Evolutionary conservation across 2,113 vertebrate species (phyloP), one percentile per base, ranked within the genome.

Genomic region (Heterochromis multidens): DNA sequence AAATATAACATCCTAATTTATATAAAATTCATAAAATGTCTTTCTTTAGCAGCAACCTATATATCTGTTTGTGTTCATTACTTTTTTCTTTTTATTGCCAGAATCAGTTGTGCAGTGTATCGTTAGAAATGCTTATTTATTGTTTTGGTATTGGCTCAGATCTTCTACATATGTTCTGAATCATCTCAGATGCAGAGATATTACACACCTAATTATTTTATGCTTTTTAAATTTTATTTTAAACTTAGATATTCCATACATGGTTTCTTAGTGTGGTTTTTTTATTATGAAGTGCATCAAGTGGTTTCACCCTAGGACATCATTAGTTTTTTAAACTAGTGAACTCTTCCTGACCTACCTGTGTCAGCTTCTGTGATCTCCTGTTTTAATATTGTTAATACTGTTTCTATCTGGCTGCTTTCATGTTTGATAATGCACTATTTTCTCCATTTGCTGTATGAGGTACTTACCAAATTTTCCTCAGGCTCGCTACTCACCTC

Each of bases 401-500:
- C n/a, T 5, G 14, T 78, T 90, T 84, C 67, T 79, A 70, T 63
- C 67, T 3, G 25, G 49, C 25, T 52, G 25, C 43, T 52, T 72
- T 72, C 67, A 72, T 72, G 52, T 49, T 72, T 46, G 43, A 12
- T 17, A 29, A 29, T 3, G 25, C 65, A 25, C 14, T 1, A 4
- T 29, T 31, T 72, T 6, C 25, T 21, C 43, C 25, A 57, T 14
- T 2, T 3, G 2, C 13, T 33, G 21, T 27, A 25, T 31, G 58
- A 54, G 27, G 37, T 33, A 60, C 35, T n/a, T 35, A 70, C 77
- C 46, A 52, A 37, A 23, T 7, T 10, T 2, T 37, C n/a, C 67
- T 21, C 27, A 13, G n/a, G 12, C 23, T 59, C 74, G 27, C 56
- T 61, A 67, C 94, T 97, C 95, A 98, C 98, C 96, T 98, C 96